phyloP scores from a whole-genome alignment of 2,113 vertebrate species.

The Eptatretus burgeri region DNA sequence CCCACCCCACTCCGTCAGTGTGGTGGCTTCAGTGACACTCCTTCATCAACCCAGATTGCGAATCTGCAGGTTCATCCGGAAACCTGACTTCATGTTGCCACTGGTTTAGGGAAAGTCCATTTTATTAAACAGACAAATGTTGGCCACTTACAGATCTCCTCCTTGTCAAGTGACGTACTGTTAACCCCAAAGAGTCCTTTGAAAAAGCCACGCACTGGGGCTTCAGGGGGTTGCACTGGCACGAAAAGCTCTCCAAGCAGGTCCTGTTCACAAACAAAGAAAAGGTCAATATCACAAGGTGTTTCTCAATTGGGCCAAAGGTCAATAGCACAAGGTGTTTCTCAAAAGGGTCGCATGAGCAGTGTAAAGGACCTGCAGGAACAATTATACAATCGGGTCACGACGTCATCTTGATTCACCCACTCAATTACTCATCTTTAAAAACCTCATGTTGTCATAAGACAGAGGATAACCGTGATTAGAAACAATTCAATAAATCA shows the following conservation, averaged over 20 bases:
- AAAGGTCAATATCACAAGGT: conserved; percentile 9
- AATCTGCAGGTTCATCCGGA: too few relatives aligned
- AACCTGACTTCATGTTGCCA: too few relatives aligned
- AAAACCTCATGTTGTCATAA: too few relatives aligned
- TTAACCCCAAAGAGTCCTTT: conserved; percentile 89
- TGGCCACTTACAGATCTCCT: conserved; percentile 66
- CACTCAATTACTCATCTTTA: too few relatives aligned
- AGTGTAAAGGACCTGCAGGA: neutral
- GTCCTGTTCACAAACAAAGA: conserved; percentile 34
- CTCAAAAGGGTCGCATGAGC: neutral
- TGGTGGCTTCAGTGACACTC: too few relatives aligned
- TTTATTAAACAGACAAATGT: neutral
- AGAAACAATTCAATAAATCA: too few relatives aligned
- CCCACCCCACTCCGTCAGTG: too few relatives aligned
- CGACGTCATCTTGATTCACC: neutral
- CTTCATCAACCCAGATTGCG: too few relatives aligned
- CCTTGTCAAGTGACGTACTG: conserved; percentile 61
- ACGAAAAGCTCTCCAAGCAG: conserved; percentile 89
- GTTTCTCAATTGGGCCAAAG: neutral
- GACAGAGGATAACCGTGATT: too few relatives aligned
- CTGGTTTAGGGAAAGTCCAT: too few relatives aligned
- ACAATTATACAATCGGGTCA: neutral
- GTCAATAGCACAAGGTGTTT: neutral
- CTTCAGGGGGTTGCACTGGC: conserved; percentile 79
- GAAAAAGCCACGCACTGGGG: conserved; percentile 77